Base-by-base conservation (phyloP, 2,113 vertebrate species). In the Mionectes macconnelli region DNA sequence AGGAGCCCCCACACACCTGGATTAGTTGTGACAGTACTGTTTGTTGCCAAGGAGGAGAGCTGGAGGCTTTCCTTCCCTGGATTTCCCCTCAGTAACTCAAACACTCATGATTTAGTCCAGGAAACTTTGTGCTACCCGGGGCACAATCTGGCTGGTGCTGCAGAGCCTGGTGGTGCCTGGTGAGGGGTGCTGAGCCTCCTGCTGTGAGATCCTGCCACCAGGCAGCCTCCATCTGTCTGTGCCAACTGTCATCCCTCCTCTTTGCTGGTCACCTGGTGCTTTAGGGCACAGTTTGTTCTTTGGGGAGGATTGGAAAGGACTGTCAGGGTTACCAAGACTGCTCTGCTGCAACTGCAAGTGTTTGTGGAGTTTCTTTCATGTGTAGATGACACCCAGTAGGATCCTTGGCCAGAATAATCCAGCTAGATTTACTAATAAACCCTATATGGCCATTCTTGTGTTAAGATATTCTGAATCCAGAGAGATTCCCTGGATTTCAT, bases 191-290 rank as follows among this genome's bases (percentile, higher is more conserved):
- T 92, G 94, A 92, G 86, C 59, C 19, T 90, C 89, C 94, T 70
- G 90, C 96, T 62, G 92, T 0, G 33, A 11, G 2, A 80, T 74
- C 42, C 90, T 93, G 83, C 83, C 88, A 77, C 83, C 2, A 4
- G 60, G 75, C 31, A 77, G 79, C 55, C 76, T 94, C 95, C 94
- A 94, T 93, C 94, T 96, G 96, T 87, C 90, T 13, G 49, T 93
- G 96, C 95, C 96, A 81, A 94, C 64, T 93, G 88, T 74, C 8
- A 0, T 37, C 85, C 69, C 55, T 53, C 83, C 52, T 74, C 84
- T 33, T 6, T n/a, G 47, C 64, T 59, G 67, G 42, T 37, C 80
- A 49, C 63, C 47, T 1, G 0, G 63, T 35, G 72, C 85, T 90
- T 59, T 18, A 88, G 79, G 90, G 52, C 86, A 86, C 79, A 52